Conservation (phyloP, 2,888 invertebrate species). For the Phyto melanocephala region DNA sequence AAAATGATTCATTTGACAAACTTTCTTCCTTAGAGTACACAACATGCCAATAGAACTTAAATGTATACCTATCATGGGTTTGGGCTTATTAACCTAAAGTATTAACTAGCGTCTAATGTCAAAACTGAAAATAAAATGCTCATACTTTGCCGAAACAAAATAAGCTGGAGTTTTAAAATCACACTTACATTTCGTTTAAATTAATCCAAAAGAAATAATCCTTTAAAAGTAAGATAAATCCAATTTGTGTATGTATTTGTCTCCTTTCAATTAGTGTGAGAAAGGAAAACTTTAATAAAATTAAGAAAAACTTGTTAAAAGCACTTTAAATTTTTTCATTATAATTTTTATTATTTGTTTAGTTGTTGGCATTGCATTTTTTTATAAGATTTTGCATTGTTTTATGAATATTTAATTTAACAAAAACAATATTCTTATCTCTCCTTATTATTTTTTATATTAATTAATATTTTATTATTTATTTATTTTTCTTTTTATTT, state of each 20-base stretch:
- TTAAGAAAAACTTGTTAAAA: neutral
- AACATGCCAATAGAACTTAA: too few species aligned
- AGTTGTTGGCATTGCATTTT: neutral
- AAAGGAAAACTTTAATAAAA: neutral
- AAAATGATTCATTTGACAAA: too few species aligned
- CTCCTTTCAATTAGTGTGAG: neutral
- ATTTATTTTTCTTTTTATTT: neutral
- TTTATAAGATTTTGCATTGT: neutral
- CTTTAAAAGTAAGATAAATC: neutral
- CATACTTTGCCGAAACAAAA: too few species aligned
- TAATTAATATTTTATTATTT: too few species aligned
- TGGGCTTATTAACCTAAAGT: too few species aligned
- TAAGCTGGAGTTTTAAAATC: too few species aligned
- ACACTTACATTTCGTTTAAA: neutral
- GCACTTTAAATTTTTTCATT: neutral
- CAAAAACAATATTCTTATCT: slow-evolving; percentile 23
- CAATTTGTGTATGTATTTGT: neutral
- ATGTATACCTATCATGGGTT: too few species aligned
- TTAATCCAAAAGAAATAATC: neutral
- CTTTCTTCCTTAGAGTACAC: too few species aligned
- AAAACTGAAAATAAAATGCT: too few species aligned
- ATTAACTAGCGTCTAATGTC: too few species aligned
- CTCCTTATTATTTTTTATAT: too few species aligned
- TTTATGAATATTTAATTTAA: slow-evolving; percentile 15
- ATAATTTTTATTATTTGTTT: neutral